Evolutionary conservation across 35 echinoderm and acorn worm species (phyloP).

Genomic region (Diadema setosum): DNA sequence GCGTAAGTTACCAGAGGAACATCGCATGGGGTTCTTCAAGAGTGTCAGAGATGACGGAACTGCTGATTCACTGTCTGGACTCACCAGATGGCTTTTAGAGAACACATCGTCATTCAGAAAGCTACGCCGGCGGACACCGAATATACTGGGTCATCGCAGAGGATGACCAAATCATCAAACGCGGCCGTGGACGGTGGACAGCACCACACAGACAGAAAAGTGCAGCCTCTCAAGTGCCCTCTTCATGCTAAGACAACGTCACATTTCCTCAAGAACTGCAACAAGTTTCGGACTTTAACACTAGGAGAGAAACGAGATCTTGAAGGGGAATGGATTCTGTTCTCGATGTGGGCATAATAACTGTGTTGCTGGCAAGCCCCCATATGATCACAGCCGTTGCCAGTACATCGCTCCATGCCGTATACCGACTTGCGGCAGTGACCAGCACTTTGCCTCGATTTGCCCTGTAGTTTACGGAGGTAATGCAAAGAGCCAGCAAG

Average conservation of each 20-base stretch:
- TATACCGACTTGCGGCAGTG: conserved; percentile 16
- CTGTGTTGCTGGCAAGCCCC: conserved; percentile 62
- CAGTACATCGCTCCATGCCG: conserved; percentile 70
- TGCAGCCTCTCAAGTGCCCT: conserved; percentile 22
- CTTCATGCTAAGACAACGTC: background rate
- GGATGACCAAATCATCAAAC: conserved; percentile 32
- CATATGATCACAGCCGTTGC: conserved; percentile 44
- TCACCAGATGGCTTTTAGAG: conserved; percentile 35
- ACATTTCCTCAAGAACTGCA: conserved; percentile 60
- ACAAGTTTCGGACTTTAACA: conserved; percentile 51
- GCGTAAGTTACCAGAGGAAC: conserved; percentile 56
- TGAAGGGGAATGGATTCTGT: conserved; percentile 62
- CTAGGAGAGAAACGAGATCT: conserved; percentile 63
- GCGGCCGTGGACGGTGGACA: conserved; percentile 2
- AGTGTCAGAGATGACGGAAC: conserved; percentile 28
- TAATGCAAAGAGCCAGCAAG: background rate
- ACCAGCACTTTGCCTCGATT: conserved; percentile 60
- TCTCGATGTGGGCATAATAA: conserved; percentile 70
- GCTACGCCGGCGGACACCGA: background rate
- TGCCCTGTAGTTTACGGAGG: conserved; percentile 55
- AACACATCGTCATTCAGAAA: conserved; percentile 57
- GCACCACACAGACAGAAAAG: background rate
- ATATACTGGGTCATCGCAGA: background rate
- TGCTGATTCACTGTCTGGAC: conserved; percentile 31
- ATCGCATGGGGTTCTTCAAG: conserved; percentile 48